Percentiles rank a stretch among this genome's conserved stretches.
phyloP scores from a whole-genome alignment of 2,113 vertebrate genomes.

The Odobenus rosmarus region DNA sequence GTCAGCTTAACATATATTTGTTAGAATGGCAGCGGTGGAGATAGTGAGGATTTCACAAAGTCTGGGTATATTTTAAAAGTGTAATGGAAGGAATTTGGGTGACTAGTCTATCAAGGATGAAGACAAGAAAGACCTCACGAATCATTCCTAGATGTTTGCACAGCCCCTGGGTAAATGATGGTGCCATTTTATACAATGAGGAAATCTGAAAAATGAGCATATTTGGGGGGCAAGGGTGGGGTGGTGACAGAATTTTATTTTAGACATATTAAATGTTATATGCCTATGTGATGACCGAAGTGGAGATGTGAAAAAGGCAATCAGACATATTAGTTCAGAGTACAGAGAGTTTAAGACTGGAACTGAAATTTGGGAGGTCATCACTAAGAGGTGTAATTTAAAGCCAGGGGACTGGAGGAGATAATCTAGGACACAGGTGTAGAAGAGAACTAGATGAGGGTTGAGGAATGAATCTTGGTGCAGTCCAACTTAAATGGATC shows the following conservation, averaged over 20 bases:
- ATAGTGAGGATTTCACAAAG: background rate
- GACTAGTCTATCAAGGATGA: background rate
- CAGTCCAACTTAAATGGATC: background rate
- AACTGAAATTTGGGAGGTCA: background rate
- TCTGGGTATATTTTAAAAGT: background rate
- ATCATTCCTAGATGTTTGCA: background rate
- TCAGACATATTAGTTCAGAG: background rate
- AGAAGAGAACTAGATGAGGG: background rate
- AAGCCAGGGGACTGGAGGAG: background rate
- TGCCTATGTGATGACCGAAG: background rate
- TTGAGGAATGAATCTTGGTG: background rate
- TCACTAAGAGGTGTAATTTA: background rate
- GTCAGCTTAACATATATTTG: background rate
- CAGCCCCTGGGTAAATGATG: background rate
- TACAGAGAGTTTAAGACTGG: background rate
- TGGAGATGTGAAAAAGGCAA: background rate
- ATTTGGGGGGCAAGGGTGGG: accelerated
- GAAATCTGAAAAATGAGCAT: background rate
- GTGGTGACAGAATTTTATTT: background rate
- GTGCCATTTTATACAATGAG: background rate
- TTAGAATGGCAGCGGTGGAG: background rate
- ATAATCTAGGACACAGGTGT: background rate
- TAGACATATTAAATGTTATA: background rate
- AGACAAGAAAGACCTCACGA: background rate
- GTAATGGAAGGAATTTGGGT: background rate